Base-by-base conservation (phyloP, 2,888 invertebrate genomes). In the Volucella inflata region DNA sequence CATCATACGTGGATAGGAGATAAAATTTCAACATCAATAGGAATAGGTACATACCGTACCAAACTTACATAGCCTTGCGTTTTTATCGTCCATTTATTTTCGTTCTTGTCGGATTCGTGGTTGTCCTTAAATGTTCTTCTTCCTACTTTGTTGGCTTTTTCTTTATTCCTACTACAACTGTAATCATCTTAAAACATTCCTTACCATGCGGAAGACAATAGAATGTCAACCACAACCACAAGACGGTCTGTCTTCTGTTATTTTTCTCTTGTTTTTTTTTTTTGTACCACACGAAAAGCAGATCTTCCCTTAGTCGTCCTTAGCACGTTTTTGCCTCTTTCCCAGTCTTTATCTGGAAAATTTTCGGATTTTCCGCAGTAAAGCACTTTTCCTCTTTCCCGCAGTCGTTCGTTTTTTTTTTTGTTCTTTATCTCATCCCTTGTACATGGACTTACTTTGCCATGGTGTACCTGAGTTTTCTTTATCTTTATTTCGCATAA, bases 401-500 rank as follows among this genome's bases (percentile, higher is more conserved):
- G 0, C 2, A 1, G 0, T 21, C 21, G 0, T 21, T 21, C 3
- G 2, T 2, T 21, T 30, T 30, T 30, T 59, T 53, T 64, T 57
- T 59, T 76, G 14, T 30, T 57, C 48, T 30, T 55, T 60, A 50
- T 30, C 40, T 46, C 40, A 48, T 60, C 10, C 51, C 38, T 17
- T 53, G 78, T 83, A 67, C 48, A 67, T 55, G 72, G 55, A 68
- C 44, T 67, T 42, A 53, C 65, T 16, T 62, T 59, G 51, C 59
- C 60, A 59, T 80, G 50, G 57, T 51, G 51, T 79, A 75, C 59
- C 74, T 80, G 80, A 42, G 48, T 55, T 74, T 65, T 59, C 84
- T 79, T 75, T 84, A 84, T 84, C 84, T 80, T 75, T 84, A 84
- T 84, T 84, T 84, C 80, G 70, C 84, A 84, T 84, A 84, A 84